phyloP scores from a whole-genome alignment of 1,140 invertebrate species.

The Meloidogyne floridensis region DNA sequence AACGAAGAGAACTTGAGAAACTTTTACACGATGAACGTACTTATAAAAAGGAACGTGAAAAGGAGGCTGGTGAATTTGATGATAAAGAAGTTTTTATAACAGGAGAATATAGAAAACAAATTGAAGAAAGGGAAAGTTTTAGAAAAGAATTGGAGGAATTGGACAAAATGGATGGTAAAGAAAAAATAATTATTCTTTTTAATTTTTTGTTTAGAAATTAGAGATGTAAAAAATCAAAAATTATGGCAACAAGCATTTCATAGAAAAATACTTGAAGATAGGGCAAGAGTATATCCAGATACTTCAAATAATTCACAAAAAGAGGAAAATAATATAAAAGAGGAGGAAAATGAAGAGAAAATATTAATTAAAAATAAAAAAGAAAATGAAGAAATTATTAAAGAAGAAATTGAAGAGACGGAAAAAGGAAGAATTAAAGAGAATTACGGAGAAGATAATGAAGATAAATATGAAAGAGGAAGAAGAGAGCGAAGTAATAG shows the following conservation, averaged over 20 bases:
- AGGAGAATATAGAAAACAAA: constrained; percentile 39
- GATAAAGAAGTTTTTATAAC: constrained; percentile 44
- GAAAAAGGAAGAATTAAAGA: background rate
- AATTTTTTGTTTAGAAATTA: constrained; percentile 20
- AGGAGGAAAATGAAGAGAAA: constrained; percentile 14
- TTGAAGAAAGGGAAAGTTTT: constrained; percentile 33
- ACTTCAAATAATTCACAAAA: constrained; percentile 3
- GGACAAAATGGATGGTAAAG: constrained; percentile 33
- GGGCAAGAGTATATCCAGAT: constrained; percentile 1
- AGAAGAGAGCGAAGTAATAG: background rate
- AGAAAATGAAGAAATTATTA: background rate
- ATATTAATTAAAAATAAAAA: background rate
- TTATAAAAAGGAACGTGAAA: constrained; percentile 40
- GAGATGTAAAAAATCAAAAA: constrained; percentile 32
- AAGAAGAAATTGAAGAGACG: background rate
- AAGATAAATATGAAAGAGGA: background rate
- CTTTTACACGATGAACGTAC: constrained; percentile 41
- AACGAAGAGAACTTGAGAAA: constrained; percentile 37
- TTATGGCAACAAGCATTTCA: constrained; percentile 44
- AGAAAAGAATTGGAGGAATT: constrained; percentile 28
- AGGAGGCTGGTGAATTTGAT: constrained; percentile 40
- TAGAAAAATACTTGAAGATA: constrained; percentile 37
- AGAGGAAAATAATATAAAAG: background rate
- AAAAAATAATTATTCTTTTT: constrained; percentile 2
- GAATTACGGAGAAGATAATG: background rate